A percentile compares a stretch with the other conserved stretches of the same genome.
phyloP scores from a whole-genome alignment of 30 jellyfish, hydroid and myxozoan genomes.

The Nemopilema nomurai region DNA sequence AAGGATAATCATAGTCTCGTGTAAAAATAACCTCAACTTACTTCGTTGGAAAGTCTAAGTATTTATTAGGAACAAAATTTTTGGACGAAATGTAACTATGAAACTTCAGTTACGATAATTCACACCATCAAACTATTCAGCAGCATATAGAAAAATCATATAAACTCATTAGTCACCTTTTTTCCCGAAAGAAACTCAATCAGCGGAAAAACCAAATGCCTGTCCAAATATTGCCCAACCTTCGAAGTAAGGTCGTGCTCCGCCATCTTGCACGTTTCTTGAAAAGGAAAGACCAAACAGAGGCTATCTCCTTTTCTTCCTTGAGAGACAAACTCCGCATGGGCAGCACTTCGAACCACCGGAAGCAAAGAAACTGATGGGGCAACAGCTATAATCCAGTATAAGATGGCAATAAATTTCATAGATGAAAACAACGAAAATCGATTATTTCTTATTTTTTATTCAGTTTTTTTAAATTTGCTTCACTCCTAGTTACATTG shows the following conservation, averaged over 20 bases:
- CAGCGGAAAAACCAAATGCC: slow-evolving; percentile 93
- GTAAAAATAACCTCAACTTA: too few species aligned
- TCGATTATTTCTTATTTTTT: background rate
- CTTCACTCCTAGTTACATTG: too few species aligned
- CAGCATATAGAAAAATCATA: background rate
- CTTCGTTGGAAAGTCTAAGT: too few species aligned
- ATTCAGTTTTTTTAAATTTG: too few species aligned
- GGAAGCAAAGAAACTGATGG: too few species aligned
- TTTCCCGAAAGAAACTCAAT: slow-evolving; percentile 92
- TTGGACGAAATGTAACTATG: background rate
- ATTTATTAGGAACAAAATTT: background rate
- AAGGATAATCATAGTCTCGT: too few species aligned
- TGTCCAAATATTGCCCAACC: slow-evolving; percentile 92
- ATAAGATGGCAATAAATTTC: too few species aligned
- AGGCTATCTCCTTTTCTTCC: slow-evolving; percentile 39
- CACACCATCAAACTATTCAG: too few species aligned
- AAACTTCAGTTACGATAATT: background rate
- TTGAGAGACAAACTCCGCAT: too few species aligned
- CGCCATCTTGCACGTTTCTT: slow-evolving; percentile 85
- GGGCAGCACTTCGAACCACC: too few species aligned
- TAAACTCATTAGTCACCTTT: slow-evolving; percentile 41
- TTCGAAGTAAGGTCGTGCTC: slow-evolving; percentile 93
- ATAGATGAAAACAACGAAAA: background rate
- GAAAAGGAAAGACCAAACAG: slow-evolving; percentile 37
- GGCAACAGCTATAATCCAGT: too few species aligned